phyloP scores from a whole-genome alignment of 2,888 invertebrate genomes.

The Sphaerophoria rueppellii region DNA sequence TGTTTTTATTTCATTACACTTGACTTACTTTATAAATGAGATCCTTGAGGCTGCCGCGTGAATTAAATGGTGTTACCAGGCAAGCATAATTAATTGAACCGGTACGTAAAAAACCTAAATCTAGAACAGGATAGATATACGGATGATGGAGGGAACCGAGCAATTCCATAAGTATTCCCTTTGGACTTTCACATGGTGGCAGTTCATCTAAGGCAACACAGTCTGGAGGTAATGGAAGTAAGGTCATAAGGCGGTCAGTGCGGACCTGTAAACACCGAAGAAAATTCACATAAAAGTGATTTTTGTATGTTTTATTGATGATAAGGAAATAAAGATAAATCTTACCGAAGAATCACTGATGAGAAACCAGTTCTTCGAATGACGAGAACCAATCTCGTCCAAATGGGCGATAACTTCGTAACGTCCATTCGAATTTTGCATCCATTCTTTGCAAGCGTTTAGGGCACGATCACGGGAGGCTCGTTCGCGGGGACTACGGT shows the following conservation, averaged over 20 bases:
- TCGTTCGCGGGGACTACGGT: slow-evolving; percentile 86
- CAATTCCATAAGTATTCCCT: slow-evolving; percentile 89
- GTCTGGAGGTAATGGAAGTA: slow-evolving; percentile 81
- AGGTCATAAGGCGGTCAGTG: slow-evolving; percentile 82
- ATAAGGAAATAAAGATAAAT: neutral
- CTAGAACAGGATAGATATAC: slow-evolving; percentile 94
- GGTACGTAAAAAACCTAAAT: slow-evolving; percentile 88
- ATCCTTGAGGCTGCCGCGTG: slow-evolving; percentile 93
- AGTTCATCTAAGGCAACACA: slow-evolving; percentile 82
- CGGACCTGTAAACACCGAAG: slow-evolving; percentile 77
- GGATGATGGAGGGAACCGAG: slow-evolving; percentile 95
- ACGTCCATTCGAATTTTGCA: slow-evolving; percentile 85
- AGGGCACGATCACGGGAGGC: slow-evolving; percentile 87
- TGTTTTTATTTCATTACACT: slow-evolving; percentile 31
- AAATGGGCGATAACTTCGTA: slow-evolving; percentile 91
- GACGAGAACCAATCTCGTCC: slow-evolving; percentile 91
- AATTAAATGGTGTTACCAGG: slow-evolving; percentile 91
- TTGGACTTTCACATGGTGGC: slow-evolving; percentile 85
- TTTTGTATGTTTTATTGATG: neutral
- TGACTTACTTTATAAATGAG: slow-evolving; percentile 90
- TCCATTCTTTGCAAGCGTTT: slow-evolving; percentile 85
- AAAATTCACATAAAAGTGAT: neutral
- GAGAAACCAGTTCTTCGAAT: slow-evolving; percentile 95
- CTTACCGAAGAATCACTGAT: slow-evolving; percentile 90
- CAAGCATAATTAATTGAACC: slow-evolving; percentile 86